These are phyloP conservation scores for Solea senegalensis DNA, from an alignment of 2,113 vertebrate species.

Conservation along the genomic window DNA sequence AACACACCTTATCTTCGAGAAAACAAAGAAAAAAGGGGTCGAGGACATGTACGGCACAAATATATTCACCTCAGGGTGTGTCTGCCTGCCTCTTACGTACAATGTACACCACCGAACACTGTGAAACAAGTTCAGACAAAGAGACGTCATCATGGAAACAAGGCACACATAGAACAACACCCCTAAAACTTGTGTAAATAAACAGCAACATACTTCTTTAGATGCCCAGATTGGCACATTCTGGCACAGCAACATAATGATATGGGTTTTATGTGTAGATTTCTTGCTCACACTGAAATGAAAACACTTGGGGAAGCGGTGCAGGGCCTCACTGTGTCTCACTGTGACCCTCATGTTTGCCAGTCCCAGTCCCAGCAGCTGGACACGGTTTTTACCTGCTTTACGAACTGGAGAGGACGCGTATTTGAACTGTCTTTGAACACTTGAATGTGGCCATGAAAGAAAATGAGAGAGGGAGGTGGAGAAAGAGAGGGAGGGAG, in stretches of 20 bases:
- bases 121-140: conserved; percentile 42
- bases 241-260: too few species aligned
- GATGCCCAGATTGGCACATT: too few species aligned
- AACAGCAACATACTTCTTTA: too few species aligned
- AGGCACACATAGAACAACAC: neutral
- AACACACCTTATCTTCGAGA: neutral
- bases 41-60: conserved; percentile 4
- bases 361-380: neutral
- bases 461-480: conserved; percentile 1
- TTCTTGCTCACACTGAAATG: too few species aligned
- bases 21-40: neutral
- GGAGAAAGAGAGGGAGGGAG: neutral
- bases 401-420: neutral
- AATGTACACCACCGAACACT: neutral
- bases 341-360: too few species aligned
- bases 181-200: too few species aligned
- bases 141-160: conserved; percentile 29
- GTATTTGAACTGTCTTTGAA: neutral
- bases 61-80: conserved; percentile 58
- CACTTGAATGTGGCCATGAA: neutral
- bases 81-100: conserved; percentile 6
- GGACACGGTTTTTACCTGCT: neutral
- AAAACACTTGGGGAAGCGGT: too few species aligned
- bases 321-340: too few species aligned
- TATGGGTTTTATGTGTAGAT: too few species aligned